Conservation (phyloP, 2,888 invertebrate species). For the Ypsolopha scabrella region DNA sequence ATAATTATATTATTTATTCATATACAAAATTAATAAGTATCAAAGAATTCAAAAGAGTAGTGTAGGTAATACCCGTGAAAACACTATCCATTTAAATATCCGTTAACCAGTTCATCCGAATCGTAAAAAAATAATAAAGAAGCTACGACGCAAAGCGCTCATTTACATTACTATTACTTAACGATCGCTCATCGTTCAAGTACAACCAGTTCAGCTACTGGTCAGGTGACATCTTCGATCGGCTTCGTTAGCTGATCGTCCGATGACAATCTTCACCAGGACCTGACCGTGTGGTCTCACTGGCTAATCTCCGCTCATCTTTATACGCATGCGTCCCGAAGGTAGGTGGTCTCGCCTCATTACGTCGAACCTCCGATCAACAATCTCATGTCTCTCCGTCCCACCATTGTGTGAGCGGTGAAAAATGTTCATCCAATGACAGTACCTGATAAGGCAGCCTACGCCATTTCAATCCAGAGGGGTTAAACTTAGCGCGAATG, state of each 20-base stretch:
- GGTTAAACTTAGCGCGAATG: constrained; percentile 27
- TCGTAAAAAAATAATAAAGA: too few relatives aligned
- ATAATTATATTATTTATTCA: too few relatives aligned
- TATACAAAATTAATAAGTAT: too few relatives aligned
- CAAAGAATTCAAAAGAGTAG: too few relatives aligned
- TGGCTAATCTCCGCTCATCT: constrained; percentile 58
- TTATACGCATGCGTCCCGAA: constrained; percentile 43
- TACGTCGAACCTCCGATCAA: constrained; percentile 44
- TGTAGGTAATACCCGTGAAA: too few relatives aligned
- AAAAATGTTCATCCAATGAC: constrained; percentile 60
- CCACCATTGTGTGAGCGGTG: constrained; percentile 55
- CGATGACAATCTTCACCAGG: constrained; percentile 70
- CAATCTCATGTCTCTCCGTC: constrained; percentile 34
- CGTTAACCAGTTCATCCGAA: too few relatives aligned
- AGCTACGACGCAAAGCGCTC: not conserved
- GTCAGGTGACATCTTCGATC: constrained; percentile 30
- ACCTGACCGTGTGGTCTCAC: constrained; percentile 60
- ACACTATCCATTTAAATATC: too few relatives aligned
- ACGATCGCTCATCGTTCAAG: not conserved
- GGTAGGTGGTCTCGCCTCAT: constrained; percentile 57
- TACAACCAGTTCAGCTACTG: constrained; percentile 31
- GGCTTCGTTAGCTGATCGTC: constrained; percentile 60
- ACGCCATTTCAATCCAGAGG: constrained; percentile 9
- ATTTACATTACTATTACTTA: too few relatives aligned
- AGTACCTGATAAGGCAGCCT: constrained; percentile 52